These are phyloP conservation scores for Poeciliopsis presidionis DNA, from an alignment of 2,797 vertebrate genomes.

Conservation along the genomic window DNA sequence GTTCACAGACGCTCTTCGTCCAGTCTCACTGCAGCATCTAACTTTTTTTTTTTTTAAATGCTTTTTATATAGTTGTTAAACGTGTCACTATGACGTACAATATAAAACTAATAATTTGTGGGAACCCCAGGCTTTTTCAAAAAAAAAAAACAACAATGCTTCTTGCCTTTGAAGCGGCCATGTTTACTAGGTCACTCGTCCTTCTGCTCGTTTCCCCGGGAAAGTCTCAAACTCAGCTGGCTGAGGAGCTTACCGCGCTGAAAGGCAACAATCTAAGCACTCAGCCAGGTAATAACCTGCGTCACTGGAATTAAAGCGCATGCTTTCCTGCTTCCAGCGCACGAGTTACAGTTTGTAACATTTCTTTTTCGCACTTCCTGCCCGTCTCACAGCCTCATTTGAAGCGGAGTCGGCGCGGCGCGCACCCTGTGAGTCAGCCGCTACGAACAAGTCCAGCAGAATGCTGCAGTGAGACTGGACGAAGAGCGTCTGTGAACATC, in stretches of 20 bases:
- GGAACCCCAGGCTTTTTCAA: not conserved
- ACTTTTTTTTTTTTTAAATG: too few relatives aligned
- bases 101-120: too few relatives aligned
- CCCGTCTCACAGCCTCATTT: not conserved
- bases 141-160: too few relatives aligned
- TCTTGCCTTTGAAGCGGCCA: constrained; percentile 19
- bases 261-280: constrained; percentile 17
- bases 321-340: not conserved
- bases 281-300: not conserved
- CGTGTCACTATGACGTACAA: too few relatives aligned
- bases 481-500: too few relatives aligned
- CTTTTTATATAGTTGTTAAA: too few relatives aligned
- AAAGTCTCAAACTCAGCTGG: constrained; percentile 28
- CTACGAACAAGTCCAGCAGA: constrained; percentile 51
- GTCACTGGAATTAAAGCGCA: not conserved
- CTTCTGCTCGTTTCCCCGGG: not conserved
- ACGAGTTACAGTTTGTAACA: not conserved
- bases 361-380: not conserved
- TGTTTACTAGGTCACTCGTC: constrained; percentile 32
- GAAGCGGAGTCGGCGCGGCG: constrained; percentile 8
- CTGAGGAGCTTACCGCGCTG: constrained; percentile 15
- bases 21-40: not conserved
- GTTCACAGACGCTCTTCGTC: not conserved
- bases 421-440: constrained; percentile 32
- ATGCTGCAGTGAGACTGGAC: too few relatives aligned